These are phyloP conservation scores for Diacarnus erythraeanus DNA, from an alignment of 37 sponge, comb jelly and placozoan species.

Conservation along the genomic window DNA sequence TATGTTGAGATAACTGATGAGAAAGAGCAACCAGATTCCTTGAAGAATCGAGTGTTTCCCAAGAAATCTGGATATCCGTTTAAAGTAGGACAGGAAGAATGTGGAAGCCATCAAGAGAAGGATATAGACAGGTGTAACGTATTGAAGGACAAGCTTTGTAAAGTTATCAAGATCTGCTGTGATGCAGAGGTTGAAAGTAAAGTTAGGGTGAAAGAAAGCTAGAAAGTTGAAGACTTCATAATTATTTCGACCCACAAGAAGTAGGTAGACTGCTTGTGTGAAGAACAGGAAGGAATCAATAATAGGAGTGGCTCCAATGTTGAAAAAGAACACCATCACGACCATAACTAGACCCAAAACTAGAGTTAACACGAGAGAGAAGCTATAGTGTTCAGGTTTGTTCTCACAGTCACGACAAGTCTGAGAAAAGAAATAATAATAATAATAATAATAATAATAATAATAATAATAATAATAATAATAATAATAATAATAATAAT, in stretches of 20 bases:
- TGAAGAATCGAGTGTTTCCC: constrained; percentile 67
- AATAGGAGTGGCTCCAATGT: constrained; percentile 58
- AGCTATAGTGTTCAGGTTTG: background rate
- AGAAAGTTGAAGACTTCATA: constrained; percentile 34
- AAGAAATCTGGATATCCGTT: constrained; percentile 31
- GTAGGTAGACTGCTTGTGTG: constrained; percentile 22
- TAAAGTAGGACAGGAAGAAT: constrained; percentile 32
- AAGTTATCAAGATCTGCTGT: constrained; percentile 42
- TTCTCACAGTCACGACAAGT: constrained; percentile 51
- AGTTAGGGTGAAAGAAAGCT: constrained; percentile 61
- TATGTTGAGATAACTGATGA: constrained; percentile 71
- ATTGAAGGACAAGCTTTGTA: constrained; percentile 31
- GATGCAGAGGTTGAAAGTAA: constrained; percentile 70
- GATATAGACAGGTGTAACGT: constrained; percentile 67
- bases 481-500: background rate
- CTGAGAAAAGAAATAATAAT: constrained; percentile 5
- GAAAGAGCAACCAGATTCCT: constrained; percentile 65
- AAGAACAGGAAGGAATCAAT: constrained; percentile 74
- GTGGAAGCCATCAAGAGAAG: constrained; percentile 39
- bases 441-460: background rate
- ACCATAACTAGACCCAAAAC: constrained; percentile 50
- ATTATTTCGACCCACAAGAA: constrained; percentile 44
- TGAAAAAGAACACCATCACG: constrained; percentile 32
- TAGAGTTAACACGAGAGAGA: constrained; percentile 28
- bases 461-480: background rate